Conservation (phyloP, 2,113 vertebrate species). For the Podilymbus podiceps region DNA sequence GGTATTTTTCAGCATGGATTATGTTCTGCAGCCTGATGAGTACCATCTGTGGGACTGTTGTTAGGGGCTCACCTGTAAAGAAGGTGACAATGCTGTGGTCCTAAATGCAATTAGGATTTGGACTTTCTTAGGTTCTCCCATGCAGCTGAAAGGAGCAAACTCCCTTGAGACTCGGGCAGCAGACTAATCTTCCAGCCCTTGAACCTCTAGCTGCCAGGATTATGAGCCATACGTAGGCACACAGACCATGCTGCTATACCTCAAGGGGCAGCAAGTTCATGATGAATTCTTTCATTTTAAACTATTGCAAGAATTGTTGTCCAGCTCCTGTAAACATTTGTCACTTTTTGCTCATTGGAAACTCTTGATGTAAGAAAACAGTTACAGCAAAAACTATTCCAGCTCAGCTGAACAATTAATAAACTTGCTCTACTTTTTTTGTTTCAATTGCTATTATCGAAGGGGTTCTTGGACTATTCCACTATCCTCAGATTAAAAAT, state of each 20-base stretch:
- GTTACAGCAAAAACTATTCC: not conserved
- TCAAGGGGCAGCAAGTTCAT: not conserved
- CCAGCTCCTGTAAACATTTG: slow-evolving; percentile 38
- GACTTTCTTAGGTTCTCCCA: not conserved
- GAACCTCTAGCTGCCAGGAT: not conserved
- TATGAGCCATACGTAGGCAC: not conserved
- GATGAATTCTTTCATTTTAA: slow-evolving; percentile 52
- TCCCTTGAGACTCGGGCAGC: not conserved
- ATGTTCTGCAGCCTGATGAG: not conserved
- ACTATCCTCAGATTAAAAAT: slow-evolving; percentile 55
- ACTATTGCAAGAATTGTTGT: slow-evolving; percentile 6
- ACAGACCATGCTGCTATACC: not conserved
- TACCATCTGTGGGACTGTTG: not conserved
- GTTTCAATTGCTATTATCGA: not conserved
- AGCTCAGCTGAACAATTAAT: slow-evolving; percentile 39
- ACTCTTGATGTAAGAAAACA: not conserved
- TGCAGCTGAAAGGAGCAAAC: not conserved
- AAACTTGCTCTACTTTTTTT: slow-evolving; percentile 7
- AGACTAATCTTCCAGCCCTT: not conserved
- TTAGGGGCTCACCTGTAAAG: not conserved
- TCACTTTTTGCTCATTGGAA: slow-evolving; percentile 32
- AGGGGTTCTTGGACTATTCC: not conserved
- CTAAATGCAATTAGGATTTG: not conserved
- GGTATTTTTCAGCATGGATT: not conserved
- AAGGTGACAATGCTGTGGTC: not conserved